Percentiles rank a stretch among this genome's conserved stretches.
Conservation (phyloP, 2,113 vertebrate species). For the Poeciliopsis prolifica region DNA sequence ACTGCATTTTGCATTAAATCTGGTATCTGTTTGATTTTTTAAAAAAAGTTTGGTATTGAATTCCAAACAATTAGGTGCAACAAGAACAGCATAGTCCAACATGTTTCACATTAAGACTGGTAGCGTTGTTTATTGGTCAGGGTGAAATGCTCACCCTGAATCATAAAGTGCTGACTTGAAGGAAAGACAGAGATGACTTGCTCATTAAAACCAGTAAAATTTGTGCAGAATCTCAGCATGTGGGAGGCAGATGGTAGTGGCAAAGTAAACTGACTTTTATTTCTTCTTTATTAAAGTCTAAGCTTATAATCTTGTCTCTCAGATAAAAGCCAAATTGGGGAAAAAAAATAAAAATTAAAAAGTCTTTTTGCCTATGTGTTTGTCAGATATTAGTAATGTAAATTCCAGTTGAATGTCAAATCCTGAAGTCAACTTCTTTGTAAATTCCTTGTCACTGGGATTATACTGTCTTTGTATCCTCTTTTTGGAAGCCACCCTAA, state of each 20-base stretch:
- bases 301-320: background rate
- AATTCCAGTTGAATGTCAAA: constrained; percentile 66
- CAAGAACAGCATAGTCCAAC: too few relatives aligned
- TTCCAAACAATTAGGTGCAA: too few relatives aligned
- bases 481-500: constrained; percentile 43
- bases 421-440: constrained; percentile 56
- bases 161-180: constrained; percentile 56
- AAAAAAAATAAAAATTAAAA: too few relatives aligned
- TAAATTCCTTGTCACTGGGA: constrained; percentile 64
- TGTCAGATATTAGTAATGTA: constrained; percentile 32
- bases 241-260: constrained; percentile 69
- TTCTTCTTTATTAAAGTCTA: constrained; percentile 4
- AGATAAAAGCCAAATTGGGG: background rate
- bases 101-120: background rate
- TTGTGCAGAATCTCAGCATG: constrained; percentile 54
- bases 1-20: too few relatives aligned
- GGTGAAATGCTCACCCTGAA: constrained; percentile 19
- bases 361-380: background rate
- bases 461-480: constrained; percentile 55
- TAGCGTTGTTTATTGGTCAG: constrained; percentile 9
- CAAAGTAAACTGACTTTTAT: constrained; percentile 5
- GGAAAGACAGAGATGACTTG: constrained; percentile 24
- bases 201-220: constrained; percentile 63
- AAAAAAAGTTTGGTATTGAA: too few relatives aligned
- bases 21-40: too few relatives aligned